phyloP scores from a whole-genome alignment of 2,888 invertebrate genomes.

The Corbicula japonica region DNA sequence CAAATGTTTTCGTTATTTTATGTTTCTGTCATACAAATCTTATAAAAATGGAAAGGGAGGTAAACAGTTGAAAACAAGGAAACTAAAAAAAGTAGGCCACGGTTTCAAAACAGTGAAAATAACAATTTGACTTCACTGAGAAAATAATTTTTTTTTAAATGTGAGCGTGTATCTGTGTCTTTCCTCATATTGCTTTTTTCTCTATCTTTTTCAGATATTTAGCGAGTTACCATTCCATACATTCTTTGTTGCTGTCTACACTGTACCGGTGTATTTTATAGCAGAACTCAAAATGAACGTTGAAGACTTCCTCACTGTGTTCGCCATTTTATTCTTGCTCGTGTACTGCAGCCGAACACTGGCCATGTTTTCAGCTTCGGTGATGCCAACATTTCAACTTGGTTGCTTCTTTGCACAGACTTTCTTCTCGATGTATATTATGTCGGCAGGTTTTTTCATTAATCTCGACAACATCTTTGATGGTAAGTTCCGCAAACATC shows the following conservation, averaged over 20 bases:
- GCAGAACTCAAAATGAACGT: slow-evolving; percentile 76
- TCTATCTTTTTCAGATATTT: slow-evolving; percentile 71
- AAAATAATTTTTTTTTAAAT: no score
- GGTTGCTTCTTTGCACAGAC: slow-evolving; percentile 79
- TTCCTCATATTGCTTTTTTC: no score
- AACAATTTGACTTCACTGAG: no score
- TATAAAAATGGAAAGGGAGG: no score
- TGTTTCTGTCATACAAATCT: no score
- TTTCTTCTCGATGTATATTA: slow-evolving; percentile 78
- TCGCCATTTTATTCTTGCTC: slow-evolving; percentile 74
- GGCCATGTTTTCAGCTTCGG: slow-evolving; percentile 76
- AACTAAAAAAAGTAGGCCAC: no score
- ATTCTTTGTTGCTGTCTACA: slow-evolving; percentile 76
- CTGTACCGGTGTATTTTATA: slow-evolving; percentile 80
- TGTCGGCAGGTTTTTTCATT: slow-evolving; percentile 82
- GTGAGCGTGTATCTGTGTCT: no score
- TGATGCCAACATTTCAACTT: slow-evolving; percentile 79
- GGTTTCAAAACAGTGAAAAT: no score
- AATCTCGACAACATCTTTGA: slow-evolving; percentile 81
- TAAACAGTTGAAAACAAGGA: no score
- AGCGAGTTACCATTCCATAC: slow-evolving; percentile 82
- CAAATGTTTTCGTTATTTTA: no score
- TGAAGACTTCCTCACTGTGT: slow-evolving; percentile 74
- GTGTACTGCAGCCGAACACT: slow-evolving; percentile 78
- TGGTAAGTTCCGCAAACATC: no score